Evolutionary conservation across 2,888 invertebrate species (phyloP).

Genomic region (Brachylomia viminalis): DNA sequence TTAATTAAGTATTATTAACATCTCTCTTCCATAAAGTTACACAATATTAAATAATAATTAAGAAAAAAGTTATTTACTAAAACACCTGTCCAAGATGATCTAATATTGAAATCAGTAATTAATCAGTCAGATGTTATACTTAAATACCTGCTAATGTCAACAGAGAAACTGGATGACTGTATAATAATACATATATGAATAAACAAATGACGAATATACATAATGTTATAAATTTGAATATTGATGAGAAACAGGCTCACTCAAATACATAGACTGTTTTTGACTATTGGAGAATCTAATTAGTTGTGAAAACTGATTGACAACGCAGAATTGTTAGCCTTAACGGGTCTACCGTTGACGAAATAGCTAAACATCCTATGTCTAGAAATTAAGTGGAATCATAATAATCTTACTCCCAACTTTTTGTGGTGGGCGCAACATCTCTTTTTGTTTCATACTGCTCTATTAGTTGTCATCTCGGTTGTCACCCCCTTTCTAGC

Average conservation of each 20-base stretch:
- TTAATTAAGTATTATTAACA: not conserved
- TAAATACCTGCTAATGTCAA: constrained; percentile 16
- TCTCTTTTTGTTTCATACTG: too few species aligned
- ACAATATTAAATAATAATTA: constrained; percentile 13
- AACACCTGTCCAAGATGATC: constrained; percentile 30
- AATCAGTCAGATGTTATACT: constrained; percentile 26
- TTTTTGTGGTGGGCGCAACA: too few species aligned
- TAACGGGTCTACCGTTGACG: not conserved
- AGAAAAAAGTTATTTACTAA: constrained; percentile 52
- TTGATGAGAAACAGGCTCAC: constrained; percentile 14
- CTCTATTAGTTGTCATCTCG: too few species aligned
- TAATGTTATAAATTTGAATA: constrained; percentile 16
- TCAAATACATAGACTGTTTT: not conserved
- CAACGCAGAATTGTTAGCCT: not conserved
- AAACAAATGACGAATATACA: constrained; percentile 3
- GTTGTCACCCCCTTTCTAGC: too few species aligned
- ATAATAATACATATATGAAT: constrained; percentile 20
- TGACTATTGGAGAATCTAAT: not conserved
- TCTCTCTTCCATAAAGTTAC: constrained; percentile 24
- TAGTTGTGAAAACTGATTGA: not conserved
- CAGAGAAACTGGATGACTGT: constrained; percentile 37
- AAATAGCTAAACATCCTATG: not conserved
- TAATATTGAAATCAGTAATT: constrained; percentile 33
- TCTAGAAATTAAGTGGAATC: not conserved
- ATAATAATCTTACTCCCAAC: too few species aligned